These are phyloP conservation scores for Erynnis tages DNA, from an alignment of 2,888 invertebrate genomes.

Conservation along the genomic window DNA sequence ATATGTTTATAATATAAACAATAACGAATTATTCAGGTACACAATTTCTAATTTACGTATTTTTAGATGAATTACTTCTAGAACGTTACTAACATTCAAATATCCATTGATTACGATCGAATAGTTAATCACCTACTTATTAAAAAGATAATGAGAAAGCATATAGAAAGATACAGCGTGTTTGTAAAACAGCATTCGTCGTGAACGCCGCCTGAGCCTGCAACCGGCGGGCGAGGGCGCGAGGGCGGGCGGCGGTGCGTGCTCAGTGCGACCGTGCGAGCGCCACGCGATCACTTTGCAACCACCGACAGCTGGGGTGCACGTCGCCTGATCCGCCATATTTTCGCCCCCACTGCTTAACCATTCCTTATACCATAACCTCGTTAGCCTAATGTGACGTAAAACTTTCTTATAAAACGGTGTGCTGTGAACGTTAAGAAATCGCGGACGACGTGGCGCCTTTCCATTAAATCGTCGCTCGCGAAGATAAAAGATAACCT, in stretches of 20 bases:
- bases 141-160: neutral
- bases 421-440: slow-evolving; percentile 44
- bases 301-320: slow-evolving; percentile 61
- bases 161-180: neutral
- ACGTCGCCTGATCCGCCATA: slow-evolving; percentile 51
- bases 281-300: slow-evolving; percentile 73
- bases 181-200: slow-evolving; percentile 17
- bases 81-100: too few species aligned
- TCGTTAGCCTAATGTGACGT: slow-evolving; percentile 70
- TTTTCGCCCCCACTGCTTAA: slow-evolving; percentile 42
- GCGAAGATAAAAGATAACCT: slow-evolving; percentile 59
- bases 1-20: too few species aligned
- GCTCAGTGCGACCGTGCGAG: slow-evolving; percentile 41
- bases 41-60: too few species aligned
- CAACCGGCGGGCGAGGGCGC: slow-evolving; percentile 52
- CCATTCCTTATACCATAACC: slow-evolving; percentile 58
- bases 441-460: slow-evolving; percentile 45
- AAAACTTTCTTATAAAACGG: slow-evolving; percentile 49
- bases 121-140: too few species aligned
- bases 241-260: slow-evolving; percentile 45
- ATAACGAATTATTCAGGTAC: too few species aligned
- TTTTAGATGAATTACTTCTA: too few species aligned
- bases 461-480: slow-evolving; percentile 45
- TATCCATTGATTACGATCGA: too few species aligned
- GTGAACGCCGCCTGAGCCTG: slow-evolving; percentile 48